These are phyloP conservation scores for Rhizomys pruinosus DNA, from an alignment of 2,113 vertebrate genomes.

Conservation along the genomic window DNA sequence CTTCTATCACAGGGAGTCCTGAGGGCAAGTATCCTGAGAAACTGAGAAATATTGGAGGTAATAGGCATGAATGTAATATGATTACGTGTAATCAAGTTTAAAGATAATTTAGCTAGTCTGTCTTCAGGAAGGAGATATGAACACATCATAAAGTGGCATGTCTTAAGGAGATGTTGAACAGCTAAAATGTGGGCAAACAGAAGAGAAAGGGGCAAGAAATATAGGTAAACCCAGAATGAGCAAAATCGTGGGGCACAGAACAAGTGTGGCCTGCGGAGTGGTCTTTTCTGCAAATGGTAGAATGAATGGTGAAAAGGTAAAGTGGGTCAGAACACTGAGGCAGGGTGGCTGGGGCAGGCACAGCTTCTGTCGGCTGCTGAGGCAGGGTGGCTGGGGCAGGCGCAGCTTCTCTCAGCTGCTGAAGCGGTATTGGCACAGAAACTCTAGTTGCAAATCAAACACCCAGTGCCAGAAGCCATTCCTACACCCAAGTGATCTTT, in stretches of 20 bases:
- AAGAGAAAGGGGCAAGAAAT: constrained; percentile 23
- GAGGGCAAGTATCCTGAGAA: constrained; percentile 23
- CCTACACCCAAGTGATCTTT: neutral
- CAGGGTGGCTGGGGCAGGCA: neutral
- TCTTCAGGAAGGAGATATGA: constrained; percentile 43
- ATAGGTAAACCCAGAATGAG: constrained; percentile 5
- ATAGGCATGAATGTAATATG: constrained; percentile 16
- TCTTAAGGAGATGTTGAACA: constrained; percentile 38
- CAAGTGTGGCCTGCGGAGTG: neutral
- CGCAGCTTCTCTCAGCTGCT: neutral
- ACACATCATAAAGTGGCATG: constrained; percentile 22
- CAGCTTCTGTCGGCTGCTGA: neutral
- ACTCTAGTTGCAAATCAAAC: neutral
- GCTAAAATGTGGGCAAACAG: constrained; percentile 10
- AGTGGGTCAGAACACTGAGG: neutral
- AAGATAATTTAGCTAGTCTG: constrained; percentile 26
- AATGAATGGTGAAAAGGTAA: neutral
- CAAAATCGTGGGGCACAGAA: neutral
- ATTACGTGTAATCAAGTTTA: constrained; percentile 48
- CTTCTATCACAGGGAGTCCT: neutral
- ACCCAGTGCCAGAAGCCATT: neutral
- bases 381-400: neutral
- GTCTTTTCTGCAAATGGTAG: neutral
- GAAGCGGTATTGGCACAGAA: neutral
- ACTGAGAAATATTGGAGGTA: constrained; percentile 20